Evolutionary conservation across 37 sponge, comb jelly and placozoan genomes (phyloP).

Genomic region (Ianthella basta): DNA sequence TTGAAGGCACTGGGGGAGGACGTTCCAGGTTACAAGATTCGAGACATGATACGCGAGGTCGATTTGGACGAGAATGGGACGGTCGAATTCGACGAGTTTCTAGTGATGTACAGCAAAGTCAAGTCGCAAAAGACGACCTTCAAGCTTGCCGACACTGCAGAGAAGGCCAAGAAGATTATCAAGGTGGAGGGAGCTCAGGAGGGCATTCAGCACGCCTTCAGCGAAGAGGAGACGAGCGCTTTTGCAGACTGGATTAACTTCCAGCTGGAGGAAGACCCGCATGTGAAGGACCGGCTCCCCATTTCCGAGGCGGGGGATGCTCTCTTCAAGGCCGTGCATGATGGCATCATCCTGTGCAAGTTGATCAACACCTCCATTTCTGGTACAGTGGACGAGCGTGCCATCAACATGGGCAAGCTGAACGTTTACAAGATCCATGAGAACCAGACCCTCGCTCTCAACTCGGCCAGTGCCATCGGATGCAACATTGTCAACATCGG

Average conservation of each 20-base stretch:
- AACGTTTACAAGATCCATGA: slow-evolving; percentile 87
- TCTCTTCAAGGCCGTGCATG: slow-evolving; percentile 71
- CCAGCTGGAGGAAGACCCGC: slow-evolving; percentile 78
- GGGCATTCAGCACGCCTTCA: slow-evolving; percentile 87
- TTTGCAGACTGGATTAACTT: slow-evolving; percentile 98
- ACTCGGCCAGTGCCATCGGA: slow-evolving; percentile 93
- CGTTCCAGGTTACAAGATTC: slow-evolving; percentile 92
- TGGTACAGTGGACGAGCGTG: slow-evolving; percentile 92
- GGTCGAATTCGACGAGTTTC: slow-evolving; percentile 87
- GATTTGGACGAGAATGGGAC: slow-evolving; percentile 94
- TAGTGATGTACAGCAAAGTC: slow-evolving; percentile 79
- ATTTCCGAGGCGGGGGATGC: slow-evolving; percentile 77
- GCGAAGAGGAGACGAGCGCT: slow-evolving; percentile 94
- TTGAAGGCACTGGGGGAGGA: slow-evolving; percentile 86
- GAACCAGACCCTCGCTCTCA: slow-evolving; percentile 96
- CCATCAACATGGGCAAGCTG: slow-evolving; percentile 90
- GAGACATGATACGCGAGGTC: slow-evolving; percentile 91
- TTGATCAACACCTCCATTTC: slow-evolving; percentile 92
- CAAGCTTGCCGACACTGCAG: slow-evolving; percentile 67
- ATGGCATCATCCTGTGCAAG: slow-evolving; percentile 91
- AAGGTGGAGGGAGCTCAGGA: slow-evolving; percentile 58
- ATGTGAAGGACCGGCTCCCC: slow-evolving; percentile 64
- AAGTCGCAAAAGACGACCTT: slow-evolving; percentile 61
- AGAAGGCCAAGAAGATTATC: slow-evolving; percentile 82
- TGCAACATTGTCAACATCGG: slow-evolving; percentile 98